Conservation (phyloP, 2,888 invertebrate species). For the Venustoraphidia nigricollis region DNA sequence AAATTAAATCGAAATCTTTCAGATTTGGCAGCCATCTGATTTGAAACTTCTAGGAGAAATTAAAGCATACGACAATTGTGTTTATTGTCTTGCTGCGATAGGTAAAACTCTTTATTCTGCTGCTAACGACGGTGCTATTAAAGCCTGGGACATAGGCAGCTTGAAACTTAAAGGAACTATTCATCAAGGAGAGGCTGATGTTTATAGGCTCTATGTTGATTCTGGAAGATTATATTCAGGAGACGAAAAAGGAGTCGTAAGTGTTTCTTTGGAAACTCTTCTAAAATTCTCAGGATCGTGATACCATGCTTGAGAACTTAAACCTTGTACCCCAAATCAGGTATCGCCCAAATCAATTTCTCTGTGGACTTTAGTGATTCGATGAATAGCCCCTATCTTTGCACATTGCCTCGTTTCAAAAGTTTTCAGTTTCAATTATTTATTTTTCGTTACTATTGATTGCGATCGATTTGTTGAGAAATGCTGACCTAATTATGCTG, state of each 20-base stretch:
- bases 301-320: too few relatives aligned
- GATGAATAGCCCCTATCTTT: background rate
- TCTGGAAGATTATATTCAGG: slow-evolving; percentile 36
- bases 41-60: slow-evolving; percentile 27
- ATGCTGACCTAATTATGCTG: too few relatives aligned
- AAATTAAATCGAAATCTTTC: slow-evolving; percentile 10
- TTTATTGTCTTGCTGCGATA: slow-evolving; percentile 40
- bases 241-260: slow-evolving; percentile 46
- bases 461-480: too few relatives aligned
- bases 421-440: background rate
- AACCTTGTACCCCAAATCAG: too few relatives aligned
- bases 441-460: too few relatives aligned
- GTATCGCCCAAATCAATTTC: too few relatives aligned
- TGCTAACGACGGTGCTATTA: slow-evolving; percentile 46
- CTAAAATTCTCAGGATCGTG: background rate
- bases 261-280: slow-evolving; percentile 15
- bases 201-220: slow-evolving; percentile 25
- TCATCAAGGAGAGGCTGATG: slow-evolving; percentile 26
- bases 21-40: slow-evolving; percentile 31
- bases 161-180: slow-evolving; percentile 22
- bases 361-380: too few relatives aligned
- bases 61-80: slow-evolving; percentile 41
- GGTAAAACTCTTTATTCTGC: slow-evolving; percentile 39
- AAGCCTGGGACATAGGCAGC: slow-evolving; percentile 36
- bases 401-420: background rate